These are phyloP conservation scores for Chironomus riparius DNA, from an alignment of 2,888 invertebrate genomes.

Conservation along the genomic window DNA sequence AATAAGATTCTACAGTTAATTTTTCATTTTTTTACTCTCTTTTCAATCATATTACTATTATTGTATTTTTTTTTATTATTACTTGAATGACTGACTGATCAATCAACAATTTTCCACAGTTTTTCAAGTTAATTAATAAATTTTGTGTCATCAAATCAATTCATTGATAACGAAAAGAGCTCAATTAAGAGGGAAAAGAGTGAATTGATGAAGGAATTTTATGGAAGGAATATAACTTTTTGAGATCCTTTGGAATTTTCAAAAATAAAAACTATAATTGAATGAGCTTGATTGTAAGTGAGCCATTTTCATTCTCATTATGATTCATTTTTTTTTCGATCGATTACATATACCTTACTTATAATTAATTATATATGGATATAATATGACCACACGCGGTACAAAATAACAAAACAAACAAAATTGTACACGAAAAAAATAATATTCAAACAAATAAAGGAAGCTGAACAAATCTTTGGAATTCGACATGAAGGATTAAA, in stretches of 20 bases:
- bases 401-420: background rate
- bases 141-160: background rate
- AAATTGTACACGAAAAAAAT: background rate
- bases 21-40: background rate
- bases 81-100: no score
- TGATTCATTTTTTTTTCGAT: no score
- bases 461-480: constrained; percentile 9
- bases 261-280: no score
- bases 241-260: background rate
- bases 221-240: background rate
- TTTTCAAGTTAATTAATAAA: background rate
- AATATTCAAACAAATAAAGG: background rate
- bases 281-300: background rate
- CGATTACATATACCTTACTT: background rate
- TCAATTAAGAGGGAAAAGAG: background rate
- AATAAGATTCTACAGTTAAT: constrained; percentile 6
- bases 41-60: background rate
- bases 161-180: background rate
- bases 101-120: background rate
- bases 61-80: background rate
- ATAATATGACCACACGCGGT: background rate
- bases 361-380: background rate
- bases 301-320: background rate
- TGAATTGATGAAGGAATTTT: background rate
- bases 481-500: background rate